A percentile compares a stretch with the other conserved stretches of the same genome.
Conservation (phyloP, 2,797 vertebrate species). For the Manis crassicaudata region DNA sequence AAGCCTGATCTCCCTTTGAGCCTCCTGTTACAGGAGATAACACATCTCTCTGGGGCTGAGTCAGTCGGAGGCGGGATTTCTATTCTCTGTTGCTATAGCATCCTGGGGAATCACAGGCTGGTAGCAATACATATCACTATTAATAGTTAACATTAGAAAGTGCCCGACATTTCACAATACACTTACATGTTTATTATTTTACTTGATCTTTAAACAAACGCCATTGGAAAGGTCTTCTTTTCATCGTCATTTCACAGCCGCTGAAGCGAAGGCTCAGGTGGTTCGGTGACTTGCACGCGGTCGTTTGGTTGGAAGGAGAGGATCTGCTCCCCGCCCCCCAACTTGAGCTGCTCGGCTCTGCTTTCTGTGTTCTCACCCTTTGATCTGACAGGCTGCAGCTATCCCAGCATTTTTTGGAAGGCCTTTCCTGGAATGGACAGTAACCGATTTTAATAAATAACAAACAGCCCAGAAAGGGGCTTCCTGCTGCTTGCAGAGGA, state of each 20-base stretch:
- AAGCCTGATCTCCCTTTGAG: constrained; percentile 20
- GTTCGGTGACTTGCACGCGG: background rate
- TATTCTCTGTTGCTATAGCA: background rate
- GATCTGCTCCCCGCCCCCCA: background rate
- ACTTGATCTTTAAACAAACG: constrained; percentile 59
- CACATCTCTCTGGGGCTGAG: constrained; percentile 1
- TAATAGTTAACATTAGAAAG: constrained; percentile 64
- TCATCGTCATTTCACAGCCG: background rate
- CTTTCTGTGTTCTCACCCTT: background rate
- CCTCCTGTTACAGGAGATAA: background rate
- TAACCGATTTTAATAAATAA: background rate
- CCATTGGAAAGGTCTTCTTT: constrained; percentile 1
- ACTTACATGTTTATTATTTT: constrained; percentile 46
- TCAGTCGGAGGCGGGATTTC: background rate
- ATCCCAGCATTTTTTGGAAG: background rate
- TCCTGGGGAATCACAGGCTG: constrained; percentile 41
- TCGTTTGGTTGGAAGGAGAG: background rate
- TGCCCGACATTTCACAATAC: constrained; percentile 9
- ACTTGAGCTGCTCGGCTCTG: fast-evolving
- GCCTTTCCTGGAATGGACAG: background rate
- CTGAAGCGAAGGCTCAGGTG: background rate
- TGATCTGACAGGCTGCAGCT: background rate
- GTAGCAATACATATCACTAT: constrained; percentile 55
- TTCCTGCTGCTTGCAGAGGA: background rate
- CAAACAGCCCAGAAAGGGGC: background rate